Conservation (phyloP, 2,113 vertebrate species). For the Hylia prasina region DNA sequence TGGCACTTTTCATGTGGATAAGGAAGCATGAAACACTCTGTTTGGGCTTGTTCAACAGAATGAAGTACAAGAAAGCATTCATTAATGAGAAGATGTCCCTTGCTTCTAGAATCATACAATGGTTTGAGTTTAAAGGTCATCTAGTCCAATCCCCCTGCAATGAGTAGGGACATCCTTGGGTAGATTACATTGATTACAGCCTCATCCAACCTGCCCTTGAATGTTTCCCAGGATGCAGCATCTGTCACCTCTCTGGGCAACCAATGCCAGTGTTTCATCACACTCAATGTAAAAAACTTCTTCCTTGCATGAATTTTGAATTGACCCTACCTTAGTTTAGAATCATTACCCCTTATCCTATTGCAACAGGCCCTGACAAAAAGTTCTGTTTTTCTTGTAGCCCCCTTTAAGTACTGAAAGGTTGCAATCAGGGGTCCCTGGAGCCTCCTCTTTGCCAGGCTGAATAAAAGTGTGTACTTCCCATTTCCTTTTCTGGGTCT, state of each 20-base stretch:
- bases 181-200: background rate
- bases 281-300: background rate
- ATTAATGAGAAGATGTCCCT: background rate
- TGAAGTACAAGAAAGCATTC: background rate
- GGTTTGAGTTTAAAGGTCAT: background rate
- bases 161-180: too few relatives aligned
- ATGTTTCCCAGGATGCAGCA: background rate
- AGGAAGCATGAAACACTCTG: background rate
- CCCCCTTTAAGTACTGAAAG: background rate
- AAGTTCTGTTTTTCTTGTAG: background rate
- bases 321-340: background rate
- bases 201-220: background rate
- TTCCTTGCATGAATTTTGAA: background rate
- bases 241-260: background rate
- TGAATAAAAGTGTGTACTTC: background rate
- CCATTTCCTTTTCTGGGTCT: background rate
- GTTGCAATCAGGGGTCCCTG: fast-evolving
- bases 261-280: background rate
- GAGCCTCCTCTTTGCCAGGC: background rate
- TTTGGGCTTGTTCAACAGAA: background rate
- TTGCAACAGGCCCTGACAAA: background rate
- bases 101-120: background rate
- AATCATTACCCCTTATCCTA: background rate
- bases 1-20: background rate
- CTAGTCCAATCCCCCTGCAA: background rate